Base-by-base conservation (phyloP, 2,888 invertebrate species). In the Hypomecis punctinalis region DNA sequence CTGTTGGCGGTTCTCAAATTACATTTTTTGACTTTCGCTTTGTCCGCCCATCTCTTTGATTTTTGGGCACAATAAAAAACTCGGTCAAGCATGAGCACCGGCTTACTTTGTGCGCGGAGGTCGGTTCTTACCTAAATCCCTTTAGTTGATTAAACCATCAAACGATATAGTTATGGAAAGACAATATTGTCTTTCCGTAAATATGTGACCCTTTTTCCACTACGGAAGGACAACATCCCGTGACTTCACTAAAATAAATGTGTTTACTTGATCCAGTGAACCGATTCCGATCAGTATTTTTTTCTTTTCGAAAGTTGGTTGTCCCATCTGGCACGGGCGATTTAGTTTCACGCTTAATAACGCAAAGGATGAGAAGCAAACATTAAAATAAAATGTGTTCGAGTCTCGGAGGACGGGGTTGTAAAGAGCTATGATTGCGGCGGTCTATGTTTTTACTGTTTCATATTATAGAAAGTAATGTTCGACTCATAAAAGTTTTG, bases 191-290 rank as follows among this genome's bases (percentile, higher is more conserved):
- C 71, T 68, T 71, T 71, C 66, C 67, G 68, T 71, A 73, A 71
- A 72, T 71, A 71, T 71, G 68, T 69, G 73, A 68, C 71, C 72
- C 66, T 72, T 70, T 72, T 72, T 72, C 68, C 72, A 70, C 72
- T 67, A 66, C 63, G 68, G 66, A 70, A 69, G 71, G 71, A 68
- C 69, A 68, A 69, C 68, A 71, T 67, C 69, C 72, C 72, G 71
- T 71, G 73, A 71, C 71, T 71, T 68, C 63, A 63, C 72, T 68
- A 69, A 67, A 73, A 71, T 71, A 73, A 71, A 73, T 71, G 68
- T 71, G 69, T 73, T 68, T 71, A 68, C 69, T 71, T 64, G 69
- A 71, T 67, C 71, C 72, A 69, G 61, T 71, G 66, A 63, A 66
- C 68, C 69, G 71, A 68, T 68, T 71, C 52, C 71, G 71, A 69